Base-by-base conservation (phyloP, 1,140 invertebrate species). In the Helicoverpa armigera region DNA sequence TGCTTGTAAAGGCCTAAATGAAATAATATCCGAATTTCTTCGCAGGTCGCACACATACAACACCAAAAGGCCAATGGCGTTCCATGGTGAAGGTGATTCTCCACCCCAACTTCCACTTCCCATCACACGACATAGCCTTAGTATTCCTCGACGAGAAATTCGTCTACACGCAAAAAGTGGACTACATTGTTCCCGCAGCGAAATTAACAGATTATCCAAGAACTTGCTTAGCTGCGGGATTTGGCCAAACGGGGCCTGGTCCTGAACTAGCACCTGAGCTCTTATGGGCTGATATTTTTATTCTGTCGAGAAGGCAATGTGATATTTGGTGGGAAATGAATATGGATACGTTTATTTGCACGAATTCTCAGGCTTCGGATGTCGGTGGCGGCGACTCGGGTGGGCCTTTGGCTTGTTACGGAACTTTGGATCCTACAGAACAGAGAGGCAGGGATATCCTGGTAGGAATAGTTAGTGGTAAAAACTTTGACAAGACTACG, bases 381-480 rank as follows among this genome's bases (percentile, higher is more conserved):
- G 89, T 92, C 0, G 84, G 85, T 3, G 80, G 73, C n/a, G 91
- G 92, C 1, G 92, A 92, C 56, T 92, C 92, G 3, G 91, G 91
- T 3, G 90, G 92, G 0, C 92, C 92, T 16, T 81, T 93, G 29
- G 85, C 82, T 2, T 93, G 92, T 56, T 82, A 63, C 1, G 77
- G 76, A 10, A 91, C 89, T 0, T 14, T 70, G 7, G 90, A 92
- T 29, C 83, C 87, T 0, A 80, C 18, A 2, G 89, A 91, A 48
- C 65, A 80, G 1, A 63, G 65, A 0, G 63, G 73, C 0, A 87
- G 58, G 9, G 87, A 88, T 29, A 67, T 91, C 14, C 67, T 93
- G 16, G 89, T 90, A 2, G 92, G 92, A 0, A 63, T 94, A 0
- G 91, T 92, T 2, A 89, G 91, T 63, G 92, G 92, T 2, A 93